Evolutionary conservation across 2,888 invertebrate genomes (phyloP), one percentile per base, ranked within the genome.

Genomic region (Stenichneumon culpator): DNA sequence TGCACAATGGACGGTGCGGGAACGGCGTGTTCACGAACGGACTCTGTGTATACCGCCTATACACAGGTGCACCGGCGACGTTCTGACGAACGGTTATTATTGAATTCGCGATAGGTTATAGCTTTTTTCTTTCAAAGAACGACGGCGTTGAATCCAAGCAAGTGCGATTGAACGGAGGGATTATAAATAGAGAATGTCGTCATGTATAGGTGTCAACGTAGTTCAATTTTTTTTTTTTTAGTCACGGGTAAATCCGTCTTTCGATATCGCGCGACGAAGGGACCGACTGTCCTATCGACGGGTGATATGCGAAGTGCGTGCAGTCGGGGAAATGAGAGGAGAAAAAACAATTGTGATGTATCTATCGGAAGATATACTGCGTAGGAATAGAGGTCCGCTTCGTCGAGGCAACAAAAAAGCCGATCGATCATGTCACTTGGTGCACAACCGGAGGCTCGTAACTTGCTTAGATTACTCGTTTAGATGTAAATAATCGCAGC

Each of bases 81-180:
- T 22, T 25, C 57, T 57, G 25, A 22, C 22, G 14, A 57, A 57
- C 57, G 57, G 57, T 57, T 57, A 57, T 57, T 57, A 57, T 57
- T 57, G 28, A 63, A 63, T 63, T 63, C 16, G 16, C 32, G 6
- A 32, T 28, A 63, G n/a, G 44, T 47, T 47, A 16, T 47, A 47
- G 44, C 16, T 14, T 47, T 47, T 47, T 44, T 44, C 16, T 47
- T 47, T 16, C 16, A 5, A 3, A 4, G 32, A 32, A 28, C 16
- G 16, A 28, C n/a, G 28, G 32, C 28, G 7, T 32, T 63, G 57
- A 63, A 32, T 63, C 28, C 28, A 28, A 32, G 16, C 32, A 63
- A 32, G 28, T 63, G 25, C 28, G 63, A 63, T 63, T 47, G 63
- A 32, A 16, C 32, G 63, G 6, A n/a, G 32, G 25, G 6, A 63